A percentile compares a stretch with the other conserved stretches of the same genome.
Conservation (phyloP, 2,113 vertebrate species). For the Bos javanicus region DNA sequence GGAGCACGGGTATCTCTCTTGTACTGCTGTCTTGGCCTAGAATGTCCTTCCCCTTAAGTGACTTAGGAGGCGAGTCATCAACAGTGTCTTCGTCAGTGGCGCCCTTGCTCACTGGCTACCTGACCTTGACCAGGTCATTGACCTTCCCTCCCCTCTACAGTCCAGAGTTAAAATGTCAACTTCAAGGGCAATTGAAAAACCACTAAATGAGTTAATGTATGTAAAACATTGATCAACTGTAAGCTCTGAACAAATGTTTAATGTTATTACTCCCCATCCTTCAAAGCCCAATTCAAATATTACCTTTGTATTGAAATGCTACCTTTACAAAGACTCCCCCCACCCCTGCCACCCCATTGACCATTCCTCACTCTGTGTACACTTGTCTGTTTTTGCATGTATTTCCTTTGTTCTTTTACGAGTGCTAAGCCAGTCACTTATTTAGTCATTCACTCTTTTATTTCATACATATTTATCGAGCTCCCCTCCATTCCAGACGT, state of each 20-base stretch:
- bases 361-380: background rate
- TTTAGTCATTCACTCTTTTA: background rate
- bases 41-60: background rate
- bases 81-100: background rate
- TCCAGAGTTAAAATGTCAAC: background rate
- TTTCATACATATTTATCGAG: background rate
- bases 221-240: background rate
- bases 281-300: background rate
- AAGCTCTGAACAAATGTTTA: background rate
- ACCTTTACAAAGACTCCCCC: background rate
- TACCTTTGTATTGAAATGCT: background rate
- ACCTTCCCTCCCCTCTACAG: background rate
- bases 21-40: background rate
- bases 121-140: background rate
- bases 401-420: background rate
- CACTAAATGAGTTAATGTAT: background rate
- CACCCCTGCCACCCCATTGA: accelerated
- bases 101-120: background rate
- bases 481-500: background rate
- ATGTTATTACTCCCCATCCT: background rate
- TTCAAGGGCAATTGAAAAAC: background rate
- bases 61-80: background rate
- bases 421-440: background rate
- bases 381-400: background rate
- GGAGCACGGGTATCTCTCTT: accelerated